These are phyloP conservation scores for Sebastes alutus DNA, from an alignment of 2,797 vertebrate species.

Conservation along the genomic window DNA sequence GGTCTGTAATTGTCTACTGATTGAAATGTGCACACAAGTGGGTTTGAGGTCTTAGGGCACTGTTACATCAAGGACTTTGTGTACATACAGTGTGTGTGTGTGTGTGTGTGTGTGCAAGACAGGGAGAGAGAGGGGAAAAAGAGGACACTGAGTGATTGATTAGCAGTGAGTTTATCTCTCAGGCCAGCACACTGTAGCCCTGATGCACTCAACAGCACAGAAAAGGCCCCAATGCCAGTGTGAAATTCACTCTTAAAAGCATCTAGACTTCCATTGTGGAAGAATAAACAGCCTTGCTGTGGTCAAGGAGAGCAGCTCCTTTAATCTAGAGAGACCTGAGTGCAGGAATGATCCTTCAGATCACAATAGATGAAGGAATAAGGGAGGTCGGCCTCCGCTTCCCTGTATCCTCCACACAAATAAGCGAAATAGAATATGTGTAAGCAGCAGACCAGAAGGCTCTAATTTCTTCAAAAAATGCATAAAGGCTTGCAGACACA, in stretches of 20 bases:
- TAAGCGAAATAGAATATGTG: conserved; percentile 40
- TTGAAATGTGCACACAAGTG: conserved; percentile 47
- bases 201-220: conserved; percentile 58
- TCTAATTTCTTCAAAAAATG: conserved; percentile 44
- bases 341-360: conserved; percentile 58
- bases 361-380: conserved; percentile 71
- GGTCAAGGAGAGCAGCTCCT: conserved; percentile 62
- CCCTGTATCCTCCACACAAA: conserved; percentile 18
- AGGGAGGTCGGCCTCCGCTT: conserved; percentile 34
- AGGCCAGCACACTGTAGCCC: conserved; percentile 56
- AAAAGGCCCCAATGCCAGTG: conserved; percentile 55
- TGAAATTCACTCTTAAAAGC: conserved; percentile 70
- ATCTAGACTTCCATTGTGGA: conserved; percentile 61
- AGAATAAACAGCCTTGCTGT: conserved; percentile 61
- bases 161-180: conserved; percentile 73
- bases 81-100: background rate
- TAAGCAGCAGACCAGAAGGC: conserved; percentile 43
- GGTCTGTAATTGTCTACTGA: conserved; percentile 43
- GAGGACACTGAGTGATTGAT: conserved; percentile 68
- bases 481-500: conserved; percentile 27
- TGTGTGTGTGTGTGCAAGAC: background rate
- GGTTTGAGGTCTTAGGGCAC: conserved; percentile 12
- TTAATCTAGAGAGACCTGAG: conserved; percentile 68
- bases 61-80: conserved; percentile 13
- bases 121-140: conserved; percentile 1